Evolutionary conservation across 1,140 invertebrate species (phyloP).

Genomic region (Polypedilum vanderplanki): DNA sequence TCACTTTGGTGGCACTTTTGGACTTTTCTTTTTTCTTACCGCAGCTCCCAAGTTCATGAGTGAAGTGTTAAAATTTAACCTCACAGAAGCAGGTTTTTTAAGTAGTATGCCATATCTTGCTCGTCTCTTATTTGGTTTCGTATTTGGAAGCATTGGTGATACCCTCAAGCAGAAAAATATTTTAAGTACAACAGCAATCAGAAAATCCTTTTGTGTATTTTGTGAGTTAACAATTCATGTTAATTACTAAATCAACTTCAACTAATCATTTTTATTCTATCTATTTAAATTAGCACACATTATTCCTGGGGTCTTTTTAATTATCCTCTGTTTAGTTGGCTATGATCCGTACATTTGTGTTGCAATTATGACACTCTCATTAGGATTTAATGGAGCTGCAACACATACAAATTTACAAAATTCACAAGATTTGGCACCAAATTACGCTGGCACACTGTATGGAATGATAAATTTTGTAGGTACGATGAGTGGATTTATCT

Average conservation of each 20-base stretch:
- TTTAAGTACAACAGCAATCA: constrained; percentile 53
- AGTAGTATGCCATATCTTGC: constrained; percentile 63
- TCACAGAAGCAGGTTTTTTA: constrained; percentile 62
- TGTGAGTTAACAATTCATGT: constrained; percentile 47
- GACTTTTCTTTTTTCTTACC: constrained; percentile 74
- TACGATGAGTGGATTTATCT: constrained; percentile 59
- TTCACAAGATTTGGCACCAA: constrained; percentile 70
- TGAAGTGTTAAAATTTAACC: constrained; percentile 69
- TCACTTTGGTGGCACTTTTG: constrained; percentile 73
- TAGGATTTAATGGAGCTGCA: constrained; percentile 69
- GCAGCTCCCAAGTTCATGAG: constrained; percentile 81
- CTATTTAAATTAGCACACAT: constrained; percentile 49
- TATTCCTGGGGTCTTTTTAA: constrained; percentile 54
- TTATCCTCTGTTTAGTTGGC: constrained; percentile 54
- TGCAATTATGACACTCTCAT: constrained; percentile 56
- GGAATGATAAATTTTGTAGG: constrained; percentile 61
- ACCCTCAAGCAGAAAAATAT: constrained; percentile 51
- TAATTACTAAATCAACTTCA: background rate
- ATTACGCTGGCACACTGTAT: constrained; percentile 63
- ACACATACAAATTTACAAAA: constrained; percentile 72
- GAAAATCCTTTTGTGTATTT: constrained; percentile 63
- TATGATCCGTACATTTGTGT: constrained; percentile 53
- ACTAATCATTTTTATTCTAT: constrained; percentile 34
- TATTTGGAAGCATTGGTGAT: constrained; percentile 61
- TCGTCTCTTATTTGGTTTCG: constrained; percentile 54